These are phyloP conservation scores for Hesperia comma DNA, from an alignment of 2,888 invertebrate species.

Conservation along the genomic window DNA sequence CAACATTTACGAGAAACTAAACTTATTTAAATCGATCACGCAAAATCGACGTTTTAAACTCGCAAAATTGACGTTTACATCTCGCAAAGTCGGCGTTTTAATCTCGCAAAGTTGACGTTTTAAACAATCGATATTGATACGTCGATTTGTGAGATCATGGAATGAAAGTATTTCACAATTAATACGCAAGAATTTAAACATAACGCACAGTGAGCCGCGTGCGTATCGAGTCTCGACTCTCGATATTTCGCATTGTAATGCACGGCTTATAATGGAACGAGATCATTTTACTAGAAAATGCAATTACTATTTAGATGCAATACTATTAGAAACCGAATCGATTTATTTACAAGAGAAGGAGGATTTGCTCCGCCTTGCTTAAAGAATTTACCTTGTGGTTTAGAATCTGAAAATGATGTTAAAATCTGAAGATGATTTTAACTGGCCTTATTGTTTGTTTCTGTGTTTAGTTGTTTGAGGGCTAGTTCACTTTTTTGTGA, in stretches of 20 bases:
- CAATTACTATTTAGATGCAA: no score
- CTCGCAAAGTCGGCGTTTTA: no score
- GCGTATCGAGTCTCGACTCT: conserved; percentile 25
- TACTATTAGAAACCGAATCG: not conserved
- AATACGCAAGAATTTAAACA: conserved; percentile 35
- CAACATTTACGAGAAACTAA: conserved; percentile 17
- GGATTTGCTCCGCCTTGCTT: no score
- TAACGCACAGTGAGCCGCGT: conserved; percentile 24
- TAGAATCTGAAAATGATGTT: no score
- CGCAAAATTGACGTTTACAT: no score
- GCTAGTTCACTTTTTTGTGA: no score
- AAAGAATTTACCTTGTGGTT: no score
- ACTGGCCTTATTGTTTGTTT: no score
- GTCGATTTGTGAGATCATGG: conserved; percentile 24
- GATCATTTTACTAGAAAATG: conserved; percentile 36
- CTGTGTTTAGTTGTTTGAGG: no score
- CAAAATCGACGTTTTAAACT: conserved; percentile 20
- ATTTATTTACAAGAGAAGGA: no score
- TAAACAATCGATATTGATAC: conserved; percentile 7
- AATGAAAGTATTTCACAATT: conserved; percentile 29
- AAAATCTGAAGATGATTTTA: no score
- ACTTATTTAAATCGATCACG: conserved; percentile 31
- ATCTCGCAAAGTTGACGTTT: no score
- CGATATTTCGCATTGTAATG: conserved; percentile 20
- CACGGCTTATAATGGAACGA: conserved; percentile 23